A percentile compares a stretch with the other conserved stretches of the same genome.
Evolutionary conservation across 2,888 invertebrate species (phyloP).

Genomic region (Colostygia pectinataria): DNA sequence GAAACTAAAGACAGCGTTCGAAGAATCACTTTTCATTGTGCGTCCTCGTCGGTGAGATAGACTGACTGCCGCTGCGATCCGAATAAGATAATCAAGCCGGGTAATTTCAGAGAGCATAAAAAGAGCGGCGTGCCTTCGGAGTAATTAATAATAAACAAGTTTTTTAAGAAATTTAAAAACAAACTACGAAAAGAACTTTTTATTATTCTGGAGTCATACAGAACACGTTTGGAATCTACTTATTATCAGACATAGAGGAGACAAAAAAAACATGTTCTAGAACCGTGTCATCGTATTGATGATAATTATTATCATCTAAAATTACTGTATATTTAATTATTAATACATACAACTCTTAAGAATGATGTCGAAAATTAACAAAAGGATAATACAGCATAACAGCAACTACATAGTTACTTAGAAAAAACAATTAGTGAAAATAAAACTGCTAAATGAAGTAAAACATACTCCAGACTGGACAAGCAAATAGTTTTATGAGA

Average conservation of each 20-base stretch:
- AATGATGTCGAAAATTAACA: no score
- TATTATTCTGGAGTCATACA: slow-evolving; percentile 12
- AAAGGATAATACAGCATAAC: no score
- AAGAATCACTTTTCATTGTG: slow-evolving; percentile 3
- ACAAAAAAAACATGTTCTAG: background rate
- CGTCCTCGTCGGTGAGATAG: slow-evolving; percentile 7
- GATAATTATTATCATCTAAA: no score
- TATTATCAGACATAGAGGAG: slow-evolving; percentile 12
- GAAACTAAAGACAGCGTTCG: background rate
- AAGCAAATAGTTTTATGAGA: background rate
- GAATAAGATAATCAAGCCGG: slow-evolving; percentile 78
- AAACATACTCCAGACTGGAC: background rate
- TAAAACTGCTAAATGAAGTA: no score
- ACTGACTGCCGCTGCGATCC: slow-evolving; percentile 43
- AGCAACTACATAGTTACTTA: no score
- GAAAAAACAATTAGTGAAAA: no score
- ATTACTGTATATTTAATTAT: no score
- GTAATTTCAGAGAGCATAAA: slow-evolving; percentile 71
- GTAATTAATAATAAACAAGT: slow-evolving; percentile 68
- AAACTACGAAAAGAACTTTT: slow-evolving; percentile 25
- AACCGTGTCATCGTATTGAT: no score
- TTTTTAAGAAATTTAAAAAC: slow-evolving; percentile 34
- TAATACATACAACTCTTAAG: no score
- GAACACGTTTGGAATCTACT: slow-evolving; percentile 20
- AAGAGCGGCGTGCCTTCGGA: slow-evolving; percentile 57